These are phyloP conservation scores for Protomyctophum bolini DNA, from an alignment of 2,113 vertebrate genomes.

Conservation along the genomic window DNA sequence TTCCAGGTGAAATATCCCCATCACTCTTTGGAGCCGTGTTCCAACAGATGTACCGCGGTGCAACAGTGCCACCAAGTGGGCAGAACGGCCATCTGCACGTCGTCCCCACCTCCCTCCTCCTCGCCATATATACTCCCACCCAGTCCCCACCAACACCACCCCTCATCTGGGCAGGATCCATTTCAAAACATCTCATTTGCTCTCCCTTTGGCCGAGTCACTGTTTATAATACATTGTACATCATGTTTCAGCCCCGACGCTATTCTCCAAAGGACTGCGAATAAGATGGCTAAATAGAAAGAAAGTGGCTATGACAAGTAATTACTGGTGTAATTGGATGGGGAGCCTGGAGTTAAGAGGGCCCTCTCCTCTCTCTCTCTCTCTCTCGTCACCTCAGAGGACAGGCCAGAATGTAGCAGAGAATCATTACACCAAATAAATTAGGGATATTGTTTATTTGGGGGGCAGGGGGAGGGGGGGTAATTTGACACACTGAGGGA, in stretches of 20 bases:
- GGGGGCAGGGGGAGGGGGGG: slow-evolving; percentile 10
- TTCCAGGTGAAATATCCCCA: slow-evolving; percentile 19
- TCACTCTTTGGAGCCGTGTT: not conserved
- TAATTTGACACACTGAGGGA: slow-evolving; percentile 42
- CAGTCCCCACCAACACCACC: no score
- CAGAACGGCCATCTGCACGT: slow-evolving; percentile 12
- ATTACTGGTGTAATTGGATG: slow-evolving; percentile 76
- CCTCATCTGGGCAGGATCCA: slow-evolving; percentile 25
- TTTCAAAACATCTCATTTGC: slow-evolving; percentile 59
- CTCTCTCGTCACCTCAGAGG: slow-evolving; percentile 66
- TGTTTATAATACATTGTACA: slow-evolving; percentile 68
- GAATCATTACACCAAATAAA: slow-evolving; percentile 72
- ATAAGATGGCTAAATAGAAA: slow-evolving; percentile 68
- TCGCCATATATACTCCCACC: slow-evolving; percentile 3
- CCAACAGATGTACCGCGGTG: slow-evolving; percentile 23
- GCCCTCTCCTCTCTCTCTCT: slow-evolving; percentile 36
- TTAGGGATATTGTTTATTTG: slow-evolving; percentile 75
- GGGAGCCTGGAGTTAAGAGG: slow-evolving; percentile 52
- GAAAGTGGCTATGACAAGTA: slow-evolving; percentile 80
- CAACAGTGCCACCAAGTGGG: slow-evolving; percentile 82
- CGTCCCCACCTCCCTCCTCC: slow-evolving; percentile 18
- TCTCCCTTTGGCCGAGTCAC: slow-evolving; percentile 63
- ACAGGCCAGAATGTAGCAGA: slow-evolving; percentile 58
- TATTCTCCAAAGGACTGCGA: slow-evolving; percentile 68
- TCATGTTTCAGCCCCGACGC: slow-evolving; percentile 60